Conservation (phyloP, 2,888 invertebrate species). For the Eupeodes latifasciatus region DNA sequence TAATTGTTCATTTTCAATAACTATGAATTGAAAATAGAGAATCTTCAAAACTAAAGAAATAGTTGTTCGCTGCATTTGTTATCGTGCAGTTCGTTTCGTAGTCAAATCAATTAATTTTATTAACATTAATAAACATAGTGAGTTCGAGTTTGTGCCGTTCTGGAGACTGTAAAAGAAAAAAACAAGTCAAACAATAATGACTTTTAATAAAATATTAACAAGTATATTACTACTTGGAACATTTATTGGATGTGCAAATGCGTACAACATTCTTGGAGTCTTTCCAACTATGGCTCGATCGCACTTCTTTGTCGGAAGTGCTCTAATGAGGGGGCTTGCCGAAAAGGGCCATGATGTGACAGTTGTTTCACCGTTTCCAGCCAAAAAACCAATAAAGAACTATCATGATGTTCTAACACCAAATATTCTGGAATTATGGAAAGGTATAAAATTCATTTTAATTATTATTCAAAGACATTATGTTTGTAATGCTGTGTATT, state of each 20-base stretch:
- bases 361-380: constrained; percentile 56
- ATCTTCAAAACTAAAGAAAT: not conserved
- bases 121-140: not conserved
- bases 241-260: not conserved
- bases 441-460: constrained; percentile 30
- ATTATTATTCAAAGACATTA: not conserved
- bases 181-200: not conserved
- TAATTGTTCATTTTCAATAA: not conserved
- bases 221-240: not conserved
- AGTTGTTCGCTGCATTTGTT: not conserved
- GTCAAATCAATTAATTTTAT: not conserved
- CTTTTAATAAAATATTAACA: constrained; percentile 15
- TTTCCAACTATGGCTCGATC: constrained; percentile 34
- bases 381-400: constrained; percentile 54
- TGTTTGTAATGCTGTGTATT: no score
- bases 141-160: not conserved
- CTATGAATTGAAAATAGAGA: not conserved
- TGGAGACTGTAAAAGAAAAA: not conserved
- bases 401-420: constrained; percentile 38
- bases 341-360: constrained; percentile 65
- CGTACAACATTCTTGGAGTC: constrained; percentile 33
- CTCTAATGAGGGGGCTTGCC: constrained; percentile 43
- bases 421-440: not conserved
- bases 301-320: constrained; percentile 32
- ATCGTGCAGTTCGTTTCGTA: constrained; percentile 4